Percentiles rank a stretch among this genome's conserved stretches.
Evolutionary conservation across 2,888 invertebrate species (phyloP).

Genomic region (Pheosia gnoma): DNA sequence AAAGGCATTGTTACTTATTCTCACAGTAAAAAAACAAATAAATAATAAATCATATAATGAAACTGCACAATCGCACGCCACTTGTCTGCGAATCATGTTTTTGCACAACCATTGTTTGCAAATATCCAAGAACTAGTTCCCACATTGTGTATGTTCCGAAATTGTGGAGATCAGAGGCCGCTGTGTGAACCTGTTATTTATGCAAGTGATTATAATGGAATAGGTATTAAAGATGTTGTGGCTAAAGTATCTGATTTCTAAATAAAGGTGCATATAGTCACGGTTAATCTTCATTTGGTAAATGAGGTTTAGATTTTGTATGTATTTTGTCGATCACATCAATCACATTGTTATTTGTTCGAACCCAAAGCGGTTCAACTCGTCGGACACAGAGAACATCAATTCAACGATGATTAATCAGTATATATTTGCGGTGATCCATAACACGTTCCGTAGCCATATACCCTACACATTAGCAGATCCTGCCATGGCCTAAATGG

Average conservation of each 20-base stretch:
- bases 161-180: slow-evolving; percentile 35
- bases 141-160: slow-evolving; percentile 54
- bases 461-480: neutral
- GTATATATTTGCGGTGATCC: too few relatives aligned
- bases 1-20: slow-evolving; percentile 53
- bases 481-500: neutral
- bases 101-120: slow-evolving; percentile 63
- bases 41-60: slow-evolving; percentile 44
- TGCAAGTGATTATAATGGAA: slow-evolving; percentile 25
- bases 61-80: slow-evolving; percentile 48
- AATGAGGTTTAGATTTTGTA: too few relatives aligned
- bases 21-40: slow-evolving; percentile 45
- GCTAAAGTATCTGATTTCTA: slow-evolving; percentile 14
- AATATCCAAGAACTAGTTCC: slow-evolving; percentile 53
- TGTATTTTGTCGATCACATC: too few relatives aligned
- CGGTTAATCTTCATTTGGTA: too few relatives aligned
- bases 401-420: too few relatives aligned
- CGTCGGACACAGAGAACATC: too few relatives aligned
- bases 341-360: too few relatives aligned
- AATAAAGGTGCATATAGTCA: neutral
- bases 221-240: slow-evolving; percentile 16
- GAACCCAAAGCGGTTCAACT: too few relatives aligned
- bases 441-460: too few relatives aligned
- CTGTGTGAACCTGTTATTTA: slow-evolving; percentile 31
- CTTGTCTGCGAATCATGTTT: slow-evolving; percentile 54